A percentile compares a stretch with the other conserved stretches of the same genome.
Conservation (phyloP, 2,113 vertebrate species). For the Ceuthmochares aereus region DNA sequence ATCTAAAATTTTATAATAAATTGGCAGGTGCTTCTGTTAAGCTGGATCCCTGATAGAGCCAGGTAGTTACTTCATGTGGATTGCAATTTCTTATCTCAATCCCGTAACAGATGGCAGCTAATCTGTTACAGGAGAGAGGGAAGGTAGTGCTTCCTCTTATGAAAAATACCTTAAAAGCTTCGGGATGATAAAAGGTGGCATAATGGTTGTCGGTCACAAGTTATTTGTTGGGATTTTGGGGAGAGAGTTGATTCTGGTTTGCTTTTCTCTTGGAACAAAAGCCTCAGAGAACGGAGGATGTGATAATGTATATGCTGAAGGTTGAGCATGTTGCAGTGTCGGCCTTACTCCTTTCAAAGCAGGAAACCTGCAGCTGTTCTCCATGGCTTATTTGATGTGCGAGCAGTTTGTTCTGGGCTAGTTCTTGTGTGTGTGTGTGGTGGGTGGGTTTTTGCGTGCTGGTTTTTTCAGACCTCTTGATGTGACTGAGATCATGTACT, state of each 20-base stretch:
- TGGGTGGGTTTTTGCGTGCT: background rate
- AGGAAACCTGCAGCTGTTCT: background rate
- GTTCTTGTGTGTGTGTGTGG: background rate
- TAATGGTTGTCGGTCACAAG: background rate
- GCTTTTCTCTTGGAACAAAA: background rate
- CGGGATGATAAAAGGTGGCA: background rate
- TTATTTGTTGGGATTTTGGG: background rate
- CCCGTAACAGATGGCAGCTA: background rate
- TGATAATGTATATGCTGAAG: background rate
- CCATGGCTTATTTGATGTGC: rapidly evolving
- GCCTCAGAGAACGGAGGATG: background rate
- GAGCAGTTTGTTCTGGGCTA: background rate
- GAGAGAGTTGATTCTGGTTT: background rate
- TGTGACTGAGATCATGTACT: background rate
- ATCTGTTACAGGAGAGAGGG: background rate
- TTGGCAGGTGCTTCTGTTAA: background rate
- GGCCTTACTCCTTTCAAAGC: background rate
- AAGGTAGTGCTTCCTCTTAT: background rate
- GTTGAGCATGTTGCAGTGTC: rapidly evolving
- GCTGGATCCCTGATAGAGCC: background rate
- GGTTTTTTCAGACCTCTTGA: background rate
- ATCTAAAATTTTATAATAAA: background rate
- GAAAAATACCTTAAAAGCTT: background rate
- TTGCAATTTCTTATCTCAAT: background rate
- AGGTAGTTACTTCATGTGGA: background rate